phyloP scores from a whole-genome alignment of 2,888 invertebrate genomes.

The Andrena dorsata region DNA sequence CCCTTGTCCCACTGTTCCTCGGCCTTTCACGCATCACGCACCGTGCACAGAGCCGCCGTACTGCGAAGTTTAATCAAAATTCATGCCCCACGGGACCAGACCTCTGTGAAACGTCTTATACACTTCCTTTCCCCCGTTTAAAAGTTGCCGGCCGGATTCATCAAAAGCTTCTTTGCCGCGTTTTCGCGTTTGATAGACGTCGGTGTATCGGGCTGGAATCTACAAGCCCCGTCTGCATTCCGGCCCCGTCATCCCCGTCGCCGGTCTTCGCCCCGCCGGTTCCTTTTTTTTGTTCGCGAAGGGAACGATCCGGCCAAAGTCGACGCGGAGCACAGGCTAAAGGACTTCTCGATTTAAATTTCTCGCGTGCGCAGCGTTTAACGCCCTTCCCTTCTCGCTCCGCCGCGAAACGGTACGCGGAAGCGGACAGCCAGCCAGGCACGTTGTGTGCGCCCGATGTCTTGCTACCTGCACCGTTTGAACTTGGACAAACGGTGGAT shows the following conservation, averaged over 20 bases:
- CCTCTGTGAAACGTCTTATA: not conserved
- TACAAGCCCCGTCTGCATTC: too few species aligned
- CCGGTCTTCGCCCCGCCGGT: too few species aligned
- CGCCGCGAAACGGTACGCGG: not conserved
- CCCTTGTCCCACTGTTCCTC: not conserved
- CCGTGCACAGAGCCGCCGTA: conserved; percentile 1
- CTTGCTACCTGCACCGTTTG: conserved; percentile 38
- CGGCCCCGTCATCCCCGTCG: too few species aligned
- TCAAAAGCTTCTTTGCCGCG: conserved; percentile 23
- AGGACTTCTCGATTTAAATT: conserved; percentile 31
- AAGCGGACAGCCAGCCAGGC: too few species aligned
- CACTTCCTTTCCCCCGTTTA: conserved; percentile 15
- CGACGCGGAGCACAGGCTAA: not conserved
- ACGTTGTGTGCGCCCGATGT: not conserved
- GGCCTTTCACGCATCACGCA: not conserved
- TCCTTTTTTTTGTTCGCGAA: conserved; percentile 15
- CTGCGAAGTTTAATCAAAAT: conserved; percentile 48
- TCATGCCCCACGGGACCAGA: conserved; percentile 23
- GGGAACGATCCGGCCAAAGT: conserved; percentile 14
- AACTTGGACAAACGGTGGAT: conserved; percentile 45
- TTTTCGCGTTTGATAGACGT: conserved; percentile 5
- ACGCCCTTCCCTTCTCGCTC: not conserved
- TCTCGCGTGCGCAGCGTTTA: not conserved
- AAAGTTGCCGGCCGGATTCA: conserved; percentile 22
- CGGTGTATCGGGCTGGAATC: conserved; percentile 12